Evolutionary conservation across 2,888 invertebrate genomes (phyloP).

Genomic region (Acronicta leporina): DNA sequence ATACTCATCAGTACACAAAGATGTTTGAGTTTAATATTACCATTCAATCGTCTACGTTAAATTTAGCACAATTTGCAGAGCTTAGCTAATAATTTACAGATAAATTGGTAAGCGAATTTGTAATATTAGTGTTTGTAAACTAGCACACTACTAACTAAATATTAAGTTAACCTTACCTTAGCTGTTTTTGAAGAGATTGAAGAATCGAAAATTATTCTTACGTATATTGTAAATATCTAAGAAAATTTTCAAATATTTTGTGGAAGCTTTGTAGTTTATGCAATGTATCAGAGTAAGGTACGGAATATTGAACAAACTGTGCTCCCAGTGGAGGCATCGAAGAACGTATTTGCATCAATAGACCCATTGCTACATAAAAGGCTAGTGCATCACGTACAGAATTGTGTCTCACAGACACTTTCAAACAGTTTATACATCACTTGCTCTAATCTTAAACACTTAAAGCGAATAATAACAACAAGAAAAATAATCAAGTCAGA

Average conservation of each 20-base stretch:
- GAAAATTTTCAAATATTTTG: slow-evolving; percentile 27
- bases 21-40: background rate
- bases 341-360: slow-evolving; percentile 60
- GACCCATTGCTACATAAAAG: slow-evolving; percentile 57
- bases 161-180: background rate
- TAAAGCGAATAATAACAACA: slow-evolving; percentile 41
- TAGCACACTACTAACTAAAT: background rate
- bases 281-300: slow-evolving; percentile 40
- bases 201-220: background rate
- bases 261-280: slow-evolving; percentile 32
- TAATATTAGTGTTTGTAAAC: background rate
- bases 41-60: background rate
- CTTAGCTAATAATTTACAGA: slow-evolving; percentile 2
- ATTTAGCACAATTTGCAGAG: slow-evolving; percentile 6
- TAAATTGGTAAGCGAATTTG: background rate
- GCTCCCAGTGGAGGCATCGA: slow-evolving; percentile 48
- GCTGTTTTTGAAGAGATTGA: background rate
- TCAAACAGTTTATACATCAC: slow-evolving; percentile 28
- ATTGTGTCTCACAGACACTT: slow-evolving; percentile 30
- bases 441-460: slow-evolving; percentile 24
- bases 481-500: slow-evolving; percentile 45
- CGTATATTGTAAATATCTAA: slow-evolving; percentile 13
- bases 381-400: slow-evolving; percentile 36
- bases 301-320: slow-evolving; percentile 47
- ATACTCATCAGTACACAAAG: slow-evolving; percentile 1